Conservation (phyloP, 30 jellyfish, hydroid and myxozoan species). For the Hydractinia symbiolongicarpus region DNA sequence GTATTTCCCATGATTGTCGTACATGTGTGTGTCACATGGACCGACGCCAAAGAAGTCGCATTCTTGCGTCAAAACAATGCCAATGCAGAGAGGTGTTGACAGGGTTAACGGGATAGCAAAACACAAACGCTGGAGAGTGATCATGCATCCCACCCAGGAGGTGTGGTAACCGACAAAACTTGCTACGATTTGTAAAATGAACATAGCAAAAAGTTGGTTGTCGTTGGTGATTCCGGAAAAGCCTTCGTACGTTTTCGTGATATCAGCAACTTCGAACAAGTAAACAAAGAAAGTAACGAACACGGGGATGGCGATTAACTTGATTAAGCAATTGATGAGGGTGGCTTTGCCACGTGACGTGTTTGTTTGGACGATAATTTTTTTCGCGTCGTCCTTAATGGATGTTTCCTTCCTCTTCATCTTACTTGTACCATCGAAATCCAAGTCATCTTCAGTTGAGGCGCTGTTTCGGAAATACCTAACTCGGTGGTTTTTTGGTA, state of each 20-base stretch:
- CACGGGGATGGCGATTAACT: constrained; percentile 56
- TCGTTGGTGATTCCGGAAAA: constrained; percentile 36
- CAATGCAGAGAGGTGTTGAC: constrained; percentile 69
- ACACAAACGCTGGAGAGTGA: constrained; percentile 81
- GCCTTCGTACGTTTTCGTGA: constrained; percentile 37
- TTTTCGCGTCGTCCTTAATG: constrained; percentile 62
- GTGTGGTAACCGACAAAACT: constrained; percentile 74
- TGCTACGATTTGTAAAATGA: constrained; percentile 53
- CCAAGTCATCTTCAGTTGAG: background rate
- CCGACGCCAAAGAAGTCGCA: constrained; percentile 50
- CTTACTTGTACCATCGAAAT: background rate
- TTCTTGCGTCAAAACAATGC: constrained; percentile 41
- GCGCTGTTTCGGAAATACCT: constrained; percentile 33
- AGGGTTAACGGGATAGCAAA: constrained; percentile 85
- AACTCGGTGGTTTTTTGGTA: constrained; percentile 22
- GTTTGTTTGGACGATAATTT: constrained; percentile 60
- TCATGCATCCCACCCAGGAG: constrained; percentile 93
- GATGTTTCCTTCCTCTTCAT: constrained; percentile 28
- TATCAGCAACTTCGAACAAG: constrained; percentile 68
- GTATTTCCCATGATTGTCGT: constrained; percentile 35
- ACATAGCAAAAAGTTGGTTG: constrained; percentile 54
- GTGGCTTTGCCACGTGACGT: constrained; percentile 90
- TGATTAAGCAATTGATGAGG: constrained; percentile 57
- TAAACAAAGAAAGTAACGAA: constrained; percentile 58
- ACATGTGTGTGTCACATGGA: constrained; percentile 46